Conservation (phyloP, 2,888 invertebrate genomes). For the Imbricaverruca yamaguchii region DNA sequence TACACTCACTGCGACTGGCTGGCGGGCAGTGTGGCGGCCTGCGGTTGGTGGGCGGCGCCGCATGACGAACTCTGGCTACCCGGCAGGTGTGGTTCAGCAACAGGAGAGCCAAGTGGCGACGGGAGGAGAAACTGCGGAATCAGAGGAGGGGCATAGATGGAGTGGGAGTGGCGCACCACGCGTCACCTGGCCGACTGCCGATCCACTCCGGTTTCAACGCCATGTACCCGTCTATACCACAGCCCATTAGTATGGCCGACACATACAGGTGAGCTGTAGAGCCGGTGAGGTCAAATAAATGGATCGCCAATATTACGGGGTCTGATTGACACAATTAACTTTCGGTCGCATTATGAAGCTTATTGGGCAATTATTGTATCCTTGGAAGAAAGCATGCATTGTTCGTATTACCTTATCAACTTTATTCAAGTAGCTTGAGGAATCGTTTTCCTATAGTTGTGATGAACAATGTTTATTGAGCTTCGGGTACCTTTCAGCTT, state of each 20-base stretch:
- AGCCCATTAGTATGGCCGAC: conserved; percentile 83
- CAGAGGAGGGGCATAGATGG: conserved; percentile 55
- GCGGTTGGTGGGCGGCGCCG: conserved; percentile 10
- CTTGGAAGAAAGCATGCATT: too few relatives aligned
- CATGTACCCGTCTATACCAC: conserved; percentile 92
- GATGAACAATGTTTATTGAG: too few relatives aligned
- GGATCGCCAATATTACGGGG: too few relatives aligned
- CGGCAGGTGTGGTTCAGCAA: conserved; percentile 99
- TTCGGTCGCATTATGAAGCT: too few relatives aligned
- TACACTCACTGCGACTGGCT: neutral
- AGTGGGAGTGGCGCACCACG: conserved; percentile 45
- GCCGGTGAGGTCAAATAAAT: too few relatives aligned
- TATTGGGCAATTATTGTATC: too few relatives aligned
- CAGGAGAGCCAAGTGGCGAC: conserved; percentile 95
- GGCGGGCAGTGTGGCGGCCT: neutral
- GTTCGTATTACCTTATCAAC: too few relatives aligned
- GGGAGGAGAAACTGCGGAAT: conserved; percentile 95
- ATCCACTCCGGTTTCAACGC: conserved; percentile 82
- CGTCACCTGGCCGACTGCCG: conserved; percentile 47
- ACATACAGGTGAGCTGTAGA: conserved; percentile 30
- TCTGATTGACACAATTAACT: too few relatives aligned
- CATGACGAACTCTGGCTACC: conserved; percentile 28
- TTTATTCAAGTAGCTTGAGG: too few relatives aligned
- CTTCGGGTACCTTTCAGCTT: too few relatives aligned
- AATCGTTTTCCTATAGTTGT: too few relatives aligned